Evolutionary conservation across 2,888 invertebrate species (phyloP).

Genomic region (Protophormia terraenovae): DNA sequence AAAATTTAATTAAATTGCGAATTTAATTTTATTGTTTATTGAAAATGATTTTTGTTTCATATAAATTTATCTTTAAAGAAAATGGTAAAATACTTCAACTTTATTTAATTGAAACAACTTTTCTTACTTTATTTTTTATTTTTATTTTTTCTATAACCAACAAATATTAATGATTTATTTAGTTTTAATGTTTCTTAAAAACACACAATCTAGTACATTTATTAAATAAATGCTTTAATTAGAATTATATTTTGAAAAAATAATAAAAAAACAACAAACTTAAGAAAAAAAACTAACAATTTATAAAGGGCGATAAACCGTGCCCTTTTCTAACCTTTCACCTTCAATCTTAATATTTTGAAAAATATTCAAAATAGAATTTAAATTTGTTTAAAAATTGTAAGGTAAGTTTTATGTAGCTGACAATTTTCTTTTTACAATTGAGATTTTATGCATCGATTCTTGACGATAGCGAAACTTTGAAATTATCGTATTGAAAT

Average conservation of each 20-base stretch:
- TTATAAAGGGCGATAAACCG: too few species aligned
- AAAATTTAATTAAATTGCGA: conserved; percentile 1
- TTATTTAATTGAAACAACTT: too few species aligned
- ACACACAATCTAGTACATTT: conserved; percentile 55
- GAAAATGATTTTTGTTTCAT: conserved; percentile 48
- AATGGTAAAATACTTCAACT: too few species aligned
- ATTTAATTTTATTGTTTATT: not conserved
- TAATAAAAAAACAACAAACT: not conserved
- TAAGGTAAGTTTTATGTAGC: too few species aligned
- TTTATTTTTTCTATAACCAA: conserved; percentile 14
- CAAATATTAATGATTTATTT: conserved; percentile 29
- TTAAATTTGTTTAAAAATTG: too few species aligned
- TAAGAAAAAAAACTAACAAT: not conserved
- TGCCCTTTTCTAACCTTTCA: too few species aligned
- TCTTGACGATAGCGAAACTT: too few species aligned
- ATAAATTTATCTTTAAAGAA: not conserved
- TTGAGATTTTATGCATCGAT: too few species aligned
- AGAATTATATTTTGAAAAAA: conserved; percentile 48
- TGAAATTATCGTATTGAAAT: too few species aligned
- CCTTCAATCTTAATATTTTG: too few species aligned
- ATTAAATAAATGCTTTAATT: conserved; percentile 62
- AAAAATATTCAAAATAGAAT: too few species aligned
- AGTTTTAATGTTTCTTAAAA: conserved; percentile 30
- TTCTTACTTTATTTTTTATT: not conserved
- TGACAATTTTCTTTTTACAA: too few species aligned